Percentiles rank a stretch among this genome's conserved stretches.
phyloP scores from a whole-genome alignment of 2,888 invertebrate species.

The Stegana nigrithorax region DNA sequence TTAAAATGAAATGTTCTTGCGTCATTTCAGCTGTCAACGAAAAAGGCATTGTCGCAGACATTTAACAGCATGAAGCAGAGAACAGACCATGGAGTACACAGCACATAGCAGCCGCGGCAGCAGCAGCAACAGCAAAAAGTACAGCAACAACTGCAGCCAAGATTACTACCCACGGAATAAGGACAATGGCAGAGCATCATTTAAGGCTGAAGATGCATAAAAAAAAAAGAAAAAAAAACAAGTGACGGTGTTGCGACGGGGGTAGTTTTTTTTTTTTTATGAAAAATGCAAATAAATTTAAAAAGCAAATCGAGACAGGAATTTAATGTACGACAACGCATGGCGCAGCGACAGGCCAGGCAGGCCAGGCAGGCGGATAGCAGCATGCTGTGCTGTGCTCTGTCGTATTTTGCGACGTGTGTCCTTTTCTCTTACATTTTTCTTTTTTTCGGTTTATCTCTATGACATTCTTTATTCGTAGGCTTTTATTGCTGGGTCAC shows the following conservation, averaged over 20 bases:
- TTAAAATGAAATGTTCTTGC: conserved; percentile 54
- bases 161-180: not conserved
- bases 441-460: not conserved
- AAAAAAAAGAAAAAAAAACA: not conserved
- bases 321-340: too few species aligned
- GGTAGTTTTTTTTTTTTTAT: not conserved
- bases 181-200: not conserved
- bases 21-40: conserved; percentile 28
- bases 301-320: conserved; percentile 21
- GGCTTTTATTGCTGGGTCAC: too few species aligned
- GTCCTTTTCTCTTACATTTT: not conserved
- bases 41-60: conserved; percentile 10
- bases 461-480: too few species aligned
- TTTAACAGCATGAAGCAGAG: not conserved
- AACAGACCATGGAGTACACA: not conserved
- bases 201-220: not conserved
- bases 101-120: not conserved
- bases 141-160: not conserved
- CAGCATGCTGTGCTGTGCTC: not conserved
- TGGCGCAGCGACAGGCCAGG: too few species aligned
- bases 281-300: conserved; percentile 28
- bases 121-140: not conserved
- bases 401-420: not conserved
- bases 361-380: conserved; percentile 8
- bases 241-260: not conserved